Base-by-base conservation (phyloP, 2,797 vertebrate species). In the Gobionotothen gibberifrons region DNA sequence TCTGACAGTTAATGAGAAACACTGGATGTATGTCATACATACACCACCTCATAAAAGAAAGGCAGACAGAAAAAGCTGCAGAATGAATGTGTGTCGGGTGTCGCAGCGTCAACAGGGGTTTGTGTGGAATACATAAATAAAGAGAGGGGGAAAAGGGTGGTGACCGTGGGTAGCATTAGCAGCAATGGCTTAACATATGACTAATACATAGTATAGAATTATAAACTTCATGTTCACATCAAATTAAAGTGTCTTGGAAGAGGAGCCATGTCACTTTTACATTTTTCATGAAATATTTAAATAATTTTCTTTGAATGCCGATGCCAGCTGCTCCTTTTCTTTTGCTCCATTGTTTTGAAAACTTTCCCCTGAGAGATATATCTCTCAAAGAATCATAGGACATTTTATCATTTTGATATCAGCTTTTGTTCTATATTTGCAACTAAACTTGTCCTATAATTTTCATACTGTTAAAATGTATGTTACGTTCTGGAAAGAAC, bases 1-100 rank as follows among this genome's bases (percentile, higher is more conserved):
- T 63, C 62, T 87, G 90, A 91, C 90, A 89, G 79, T 78, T 90
- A 91, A 93, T 92, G 87, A 91, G 89, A 90, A 85, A 72, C 74
- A 72, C 69, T 68, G 66, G 65, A 82, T 86, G 81, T 83, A 85
- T 85, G 85, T 92, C 87, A 90, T 84, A 87, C 61, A 42, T 59
- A 78, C 68, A 77, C 66, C 52, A 51, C 59, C 60, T 63, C 59
- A 40, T 62, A 69, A 76, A 74, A 79, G 49, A 59, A 72, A 71
- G 42, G 15, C 32, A 76, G 69, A 69, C 39, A 60, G 57, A 85
- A 17, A 55, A 54, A 59, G 44, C 36, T 61, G 49, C 57, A 63
- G 55, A 51, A 66, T 70, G 32, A 49, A 51, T 65, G 84, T 65
- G 46, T 57, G 74, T 42, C 16, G 8, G 26, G 22, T 21, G 17